These are phyloP conservation scores for Diprion similis DNA, from an alignment of 1,140 invertebrate genomes.

Conservation along the genomic window DNA sequence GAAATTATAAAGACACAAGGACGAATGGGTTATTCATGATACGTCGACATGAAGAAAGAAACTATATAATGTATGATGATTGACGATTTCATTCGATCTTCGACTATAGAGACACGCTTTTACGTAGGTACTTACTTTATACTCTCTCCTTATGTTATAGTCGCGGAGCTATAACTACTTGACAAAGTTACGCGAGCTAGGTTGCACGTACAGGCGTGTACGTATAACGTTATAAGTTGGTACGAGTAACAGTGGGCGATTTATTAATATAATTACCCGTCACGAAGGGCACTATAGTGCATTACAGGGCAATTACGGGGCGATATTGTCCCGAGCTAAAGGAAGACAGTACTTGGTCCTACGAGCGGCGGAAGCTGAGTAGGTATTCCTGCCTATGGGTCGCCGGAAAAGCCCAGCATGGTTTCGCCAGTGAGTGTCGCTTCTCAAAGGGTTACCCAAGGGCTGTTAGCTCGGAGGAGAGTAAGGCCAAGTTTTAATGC, in stretches of 20 bases:
- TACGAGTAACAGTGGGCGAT: constrained; percentile 24
- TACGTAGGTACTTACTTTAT: neutral
- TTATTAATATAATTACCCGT: constrained; percentile 39
- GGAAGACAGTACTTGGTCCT: constrained; percentile 4
- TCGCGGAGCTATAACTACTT: neutral
- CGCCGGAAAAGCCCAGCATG: neutral
- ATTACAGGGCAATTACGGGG: constrained; percentile 37
- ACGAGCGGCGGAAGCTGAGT: neutral
- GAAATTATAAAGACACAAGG: neutral
- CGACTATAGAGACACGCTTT: neutral
- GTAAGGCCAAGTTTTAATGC: constrained; percentile 2
- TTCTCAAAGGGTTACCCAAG: neutral
- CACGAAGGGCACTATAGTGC: constrained; percentile 32
- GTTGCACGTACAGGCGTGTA: constrained; percentile 6
- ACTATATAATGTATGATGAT: constrained; percentile 11
- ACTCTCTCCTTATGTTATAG: neutral
- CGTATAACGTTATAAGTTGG: constrained; percentile 21
- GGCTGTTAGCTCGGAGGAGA: neutral
- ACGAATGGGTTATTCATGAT: neutral
- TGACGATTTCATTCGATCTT: constrained; percentile 5
- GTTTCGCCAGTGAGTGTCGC: neutral
- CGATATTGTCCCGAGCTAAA: neutral
- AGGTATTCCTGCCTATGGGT: neutral
- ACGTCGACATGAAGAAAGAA: neutral
- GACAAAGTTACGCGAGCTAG: constrained; percentile 2